Evolutionary conservation across 2,797 vertebrate genomes (phyloP).

Genomic region (Anableps anableps): DNA sequence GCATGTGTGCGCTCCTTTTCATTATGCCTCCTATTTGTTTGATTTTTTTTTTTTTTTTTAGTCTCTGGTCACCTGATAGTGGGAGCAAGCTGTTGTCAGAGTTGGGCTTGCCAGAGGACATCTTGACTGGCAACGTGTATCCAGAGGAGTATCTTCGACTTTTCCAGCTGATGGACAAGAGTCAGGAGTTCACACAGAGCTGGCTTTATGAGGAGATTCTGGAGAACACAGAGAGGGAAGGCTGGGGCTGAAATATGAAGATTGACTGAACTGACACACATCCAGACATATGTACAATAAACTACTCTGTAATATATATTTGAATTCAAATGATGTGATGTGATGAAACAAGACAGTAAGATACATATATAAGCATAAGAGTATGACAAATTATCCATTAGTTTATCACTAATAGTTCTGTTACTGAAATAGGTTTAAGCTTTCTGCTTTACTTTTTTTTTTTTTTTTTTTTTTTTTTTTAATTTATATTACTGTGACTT

Average conservation of each 20-base stretch:
- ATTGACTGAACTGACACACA: slow-evolving; percentile 11
- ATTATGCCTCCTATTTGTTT: not conserved
- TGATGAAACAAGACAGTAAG: not conserved
- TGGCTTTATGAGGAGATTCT: slow-evolving; percentile 87
- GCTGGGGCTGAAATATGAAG: slow-evolving; percentile 52
- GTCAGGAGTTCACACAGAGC: slow-evolving; percentile 82
- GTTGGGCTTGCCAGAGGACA: slow-evolving; percentile 75
- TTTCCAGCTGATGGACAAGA: slow-evolving; percentile 88
- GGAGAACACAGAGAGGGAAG: slow-evolving; percentile 71
- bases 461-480: not conserved
- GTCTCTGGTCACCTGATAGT: slow-evolving; percentile 86
- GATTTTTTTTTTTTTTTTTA: slow-evolving; percentile 50
- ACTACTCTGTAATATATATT: slow-evolving; percentile 13
- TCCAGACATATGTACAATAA: slow-evolving; percentile 3
- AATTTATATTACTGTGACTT: not conserved
- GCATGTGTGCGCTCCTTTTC: not conserved
- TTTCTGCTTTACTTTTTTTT: not conserved
- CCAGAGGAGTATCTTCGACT: slow-evolving; percentile 88
- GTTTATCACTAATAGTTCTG: slow-evolving; percentile 12
- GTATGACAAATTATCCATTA: slow-evolving; percentile 5
- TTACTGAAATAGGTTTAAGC: slow-evolving; percentile 14
- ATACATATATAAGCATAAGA: not conserved
- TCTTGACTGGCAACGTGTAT: slow-evolving; percentile 77
- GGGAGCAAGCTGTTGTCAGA: slow-evolving; percentile 76
- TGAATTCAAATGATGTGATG: not conserved